These are phyloP conservation scores for Alca torda DNA, from an alignment of 2,797 vertebrate species.

Conservation along the genomic window DNA sequence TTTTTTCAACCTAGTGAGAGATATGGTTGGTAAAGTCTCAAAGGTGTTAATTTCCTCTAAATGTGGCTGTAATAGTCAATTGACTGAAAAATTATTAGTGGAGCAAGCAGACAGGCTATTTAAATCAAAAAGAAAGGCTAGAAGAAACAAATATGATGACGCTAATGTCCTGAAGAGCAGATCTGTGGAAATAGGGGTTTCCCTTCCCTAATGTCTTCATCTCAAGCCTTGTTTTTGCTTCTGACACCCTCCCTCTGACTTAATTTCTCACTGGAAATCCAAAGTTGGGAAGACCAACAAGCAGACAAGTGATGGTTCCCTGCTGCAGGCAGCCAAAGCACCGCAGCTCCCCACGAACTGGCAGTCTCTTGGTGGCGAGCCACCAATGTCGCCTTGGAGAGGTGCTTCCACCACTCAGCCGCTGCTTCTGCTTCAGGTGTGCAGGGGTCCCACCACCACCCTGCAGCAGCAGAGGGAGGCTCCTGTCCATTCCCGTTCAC, in stretches of 20 bases:
- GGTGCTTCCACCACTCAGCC: neutral
- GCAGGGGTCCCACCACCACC: rapidly evolving
- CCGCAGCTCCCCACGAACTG: neutral
- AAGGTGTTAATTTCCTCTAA: neutral
- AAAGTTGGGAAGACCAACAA: neutral
- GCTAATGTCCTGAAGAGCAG: neutral
- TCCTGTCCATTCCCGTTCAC: neutral
- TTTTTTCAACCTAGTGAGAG: neutral
- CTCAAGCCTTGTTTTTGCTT: neutral
- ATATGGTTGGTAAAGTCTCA: neutral
- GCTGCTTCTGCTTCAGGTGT: neutral
- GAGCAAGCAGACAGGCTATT: neutral
- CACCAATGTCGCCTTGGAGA: neutral
- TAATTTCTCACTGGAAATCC: neutral
- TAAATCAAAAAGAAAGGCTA: neutral
- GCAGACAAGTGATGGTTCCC: neutral
- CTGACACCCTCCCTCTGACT: neutral
- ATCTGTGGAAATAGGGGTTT: neutral
- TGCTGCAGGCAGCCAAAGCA: neutral
- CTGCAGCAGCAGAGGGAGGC: neutral
- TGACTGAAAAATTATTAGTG: neutral
- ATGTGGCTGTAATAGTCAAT: neutral
- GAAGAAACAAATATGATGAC: neutral
- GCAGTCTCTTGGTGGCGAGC: neutral
- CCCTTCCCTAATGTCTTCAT: neutral